phyloP scores from a whole-genome alignment of 2,888 invertebrate species.

The Meiosimyza platycephala region DNA sequence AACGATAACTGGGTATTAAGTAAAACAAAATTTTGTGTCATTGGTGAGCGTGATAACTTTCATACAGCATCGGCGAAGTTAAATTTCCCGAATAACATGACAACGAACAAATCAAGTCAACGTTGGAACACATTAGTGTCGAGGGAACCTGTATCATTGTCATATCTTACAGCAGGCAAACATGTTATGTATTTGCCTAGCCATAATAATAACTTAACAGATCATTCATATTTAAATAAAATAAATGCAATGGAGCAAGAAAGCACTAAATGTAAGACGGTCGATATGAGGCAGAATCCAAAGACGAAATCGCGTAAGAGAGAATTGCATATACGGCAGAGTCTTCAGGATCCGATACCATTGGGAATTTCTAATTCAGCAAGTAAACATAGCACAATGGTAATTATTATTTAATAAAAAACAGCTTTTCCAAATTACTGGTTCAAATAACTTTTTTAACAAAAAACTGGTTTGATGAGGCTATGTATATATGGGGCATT shows the following conservation, averaged over 20 bases:
- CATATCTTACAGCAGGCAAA: conserved; percentile 75
- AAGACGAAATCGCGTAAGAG: conserved; percentile 39
- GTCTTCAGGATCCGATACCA: conserved; percentile 49
- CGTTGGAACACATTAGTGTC: conserved; percentile 40
- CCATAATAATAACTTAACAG: conserved; percentile 31
- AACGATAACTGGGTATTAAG: conserved; percentile 83
- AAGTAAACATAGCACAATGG: no score
- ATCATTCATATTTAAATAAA: neutral
- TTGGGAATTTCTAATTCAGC: conserved; percentile 29
- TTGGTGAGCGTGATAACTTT: conserved; percentile 55
- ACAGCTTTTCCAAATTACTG: no score
- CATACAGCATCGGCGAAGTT: conserved; percentile 3
- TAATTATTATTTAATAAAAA: no score
- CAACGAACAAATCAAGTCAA: neutral
- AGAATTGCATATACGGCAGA: conserved; percentile 44
- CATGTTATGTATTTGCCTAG: conserved; percentile 81
- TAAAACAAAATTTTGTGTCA: conserved; percentile 42
- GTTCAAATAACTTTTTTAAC: no score
- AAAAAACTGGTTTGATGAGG: no score
- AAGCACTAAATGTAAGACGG: neutral
- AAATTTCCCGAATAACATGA: no score
- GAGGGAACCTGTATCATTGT: conserved; percentile 64
- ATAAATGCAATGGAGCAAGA: neutral
- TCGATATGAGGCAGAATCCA: conserved; percentile 21
- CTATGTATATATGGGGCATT: no score